These are phyloP conservation scores for Calliphora vomitoria DNA, from an alignment of 2,888 invertebrate genomes.

Conservation along the genomic window DNA sequence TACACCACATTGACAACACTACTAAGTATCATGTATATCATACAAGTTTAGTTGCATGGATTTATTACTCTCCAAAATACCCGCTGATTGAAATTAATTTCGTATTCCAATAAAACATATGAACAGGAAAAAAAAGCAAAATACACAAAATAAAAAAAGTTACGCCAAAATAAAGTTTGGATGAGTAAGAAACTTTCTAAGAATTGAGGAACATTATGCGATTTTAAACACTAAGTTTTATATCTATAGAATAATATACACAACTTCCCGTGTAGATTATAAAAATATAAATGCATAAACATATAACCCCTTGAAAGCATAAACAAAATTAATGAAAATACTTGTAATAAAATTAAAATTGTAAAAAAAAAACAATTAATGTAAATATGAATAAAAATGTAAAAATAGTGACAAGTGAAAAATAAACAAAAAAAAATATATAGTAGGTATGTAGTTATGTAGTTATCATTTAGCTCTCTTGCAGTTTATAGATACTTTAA, in stretches of 20 bases:
- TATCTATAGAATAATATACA: constrained; percentile 41
- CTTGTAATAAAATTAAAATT: neutral
- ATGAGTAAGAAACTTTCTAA: constrained; percentile 70
- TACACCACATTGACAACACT: constrained; percentile 33
- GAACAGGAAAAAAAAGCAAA: constrained; percentile 27
- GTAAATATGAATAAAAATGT: neutral
- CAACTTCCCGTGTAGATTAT: constrained; percentile 59
- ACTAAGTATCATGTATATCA: neutral
- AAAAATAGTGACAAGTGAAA: constrained; percentile 39
- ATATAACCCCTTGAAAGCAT: constrained; percentile 3
- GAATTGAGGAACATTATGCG: constrained; percentile 56
- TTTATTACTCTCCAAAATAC: constrained; percentile 53
- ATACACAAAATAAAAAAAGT: constrained; percentile 26
- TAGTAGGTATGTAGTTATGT: neutral
- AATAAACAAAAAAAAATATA: constrained; percentile 5
- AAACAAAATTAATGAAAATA: neutral
- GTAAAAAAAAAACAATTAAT: neutral
- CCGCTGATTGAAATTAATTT: constrained; percentile 67
- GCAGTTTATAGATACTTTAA: constrained; percentile 23
- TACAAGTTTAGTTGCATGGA: constrained; percentile 34
- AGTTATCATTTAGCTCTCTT: neutral
- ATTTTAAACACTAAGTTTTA: neutral
- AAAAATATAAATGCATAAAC: neutral
- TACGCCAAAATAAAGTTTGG: constrained; percentile 56
- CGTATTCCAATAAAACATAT: constrained; percentile 53